Evolutionary conservation across 92 coral and sea anemone genomes (phyloP).

Genomic region (Parazoanthus swiftii): DNA sequence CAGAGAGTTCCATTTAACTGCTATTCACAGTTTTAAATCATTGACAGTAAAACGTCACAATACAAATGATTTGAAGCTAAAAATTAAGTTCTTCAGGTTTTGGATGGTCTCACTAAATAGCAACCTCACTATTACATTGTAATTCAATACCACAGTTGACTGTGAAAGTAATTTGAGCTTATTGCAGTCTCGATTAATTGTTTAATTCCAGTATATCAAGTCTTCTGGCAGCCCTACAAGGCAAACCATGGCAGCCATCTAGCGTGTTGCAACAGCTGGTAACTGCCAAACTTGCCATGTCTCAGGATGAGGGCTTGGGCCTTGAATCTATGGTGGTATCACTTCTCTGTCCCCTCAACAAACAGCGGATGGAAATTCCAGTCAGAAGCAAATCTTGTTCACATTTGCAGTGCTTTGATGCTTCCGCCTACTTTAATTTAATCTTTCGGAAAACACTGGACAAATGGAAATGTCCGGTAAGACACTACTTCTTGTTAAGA

Average conservation of each 20-base stretch:
- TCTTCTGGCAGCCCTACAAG: not conserved
- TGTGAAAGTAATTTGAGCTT: too few relatives aligned
- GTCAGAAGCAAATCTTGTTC: not conserved
- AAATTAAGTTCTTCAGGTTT: too few relatives aligned
- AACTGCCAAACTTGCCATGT: not conserved
- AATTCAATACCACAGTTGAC: too few relatives aligned
- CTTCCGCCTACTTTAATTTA: constrained; percentile 8
- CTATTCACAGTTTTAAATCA: too few relatives aligned
- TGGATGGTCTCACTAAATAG: too few relatives aligned
- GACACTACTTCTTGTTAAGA: not conserved
- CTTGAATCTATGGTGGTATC: constrained; percentile 31
- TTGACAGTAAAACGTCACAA: too few relatives aligned
- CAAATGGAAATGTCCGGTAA: constrained; percentile 43
- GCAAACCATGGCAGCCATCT: not conserved
- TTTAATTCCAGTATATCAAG: not conserved
- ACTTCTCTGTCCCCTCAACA: constrained; percentile 19
- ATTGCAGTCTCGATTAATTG: too few relatives aligned
- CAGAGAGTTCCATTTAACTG: too few relatives aligned
- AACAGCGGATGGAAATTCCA: constrained; percentile 32
- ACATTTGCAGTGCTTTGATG: constrained; percentile 40
- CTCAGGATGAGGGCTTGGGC: constrained; percentile 35
- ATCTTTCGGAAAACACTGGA: not conserved
- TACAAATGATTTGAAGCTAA: too few relatives aligned
- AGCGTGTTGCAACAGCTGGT: constrained; percentile 12
- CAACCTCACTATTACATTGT: too few relatives aligned